Evolutionary conservation across 2,797 vertebrate genomes (phyloP), one percentile per base, ranked within the genome.

Genomic region (Xerus rutilus): DNA sequence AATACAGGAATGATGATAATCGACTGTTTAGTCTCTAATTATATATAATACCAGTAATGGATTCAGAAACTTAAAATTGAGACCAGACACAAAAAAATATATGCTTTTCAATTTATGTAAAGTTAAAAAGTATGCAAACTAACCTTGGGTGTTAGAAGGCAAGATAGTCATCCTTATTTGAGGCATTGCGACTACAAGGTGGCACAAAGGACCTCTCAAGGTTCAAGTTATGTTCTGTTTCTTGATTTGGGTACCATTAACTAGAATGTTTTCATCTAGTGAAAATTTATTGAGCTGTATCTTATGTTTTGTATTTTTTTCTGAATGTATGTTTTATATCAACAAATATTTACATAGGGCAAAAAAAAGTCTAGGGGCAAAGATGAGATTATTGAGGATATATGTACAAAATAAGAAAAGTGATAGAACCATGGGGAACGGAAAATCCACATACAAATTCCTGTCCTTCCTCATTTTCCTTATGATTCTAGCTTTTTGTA

Each of bases 51-150:
- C 57, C 10, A 67, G 23, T 84, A 81, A 85, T 87, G 32, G 62
- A 23, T 94, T n/a, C 49, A 57, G 62, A 88, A 91, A 64, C 13
- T 32, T 7, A 21, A 62, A 67, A 32, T 83, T 89, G 93, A 89
- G 96, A 86, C 57, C 70, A 86, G 57, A 74, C 25, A 87, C 14
- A 92, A 64, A 95, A 81, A 5, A 64, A 59, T 72, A 72, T 52
- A 28, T 78, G 35, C 7, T 18, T 18, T 95, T 74, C 13, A 73
- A 82, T 82, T 54, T 86, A 35, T 84, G 21, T 89, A 79, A 52
- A 39, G n/a, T 86, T 78, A 32, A 77, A 49, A 67, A 89, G 28
- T 69, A 67, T 25, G 65, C 15, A 54, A 76, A 49, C n/a, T 85
- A 62, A 62, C 86, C 17, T 86, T 69, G 52, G 28, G 7, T 89